Conservation (phyloP, 1,140 invertebrate species). For the Drosophila pseudoananassae region DNA sequence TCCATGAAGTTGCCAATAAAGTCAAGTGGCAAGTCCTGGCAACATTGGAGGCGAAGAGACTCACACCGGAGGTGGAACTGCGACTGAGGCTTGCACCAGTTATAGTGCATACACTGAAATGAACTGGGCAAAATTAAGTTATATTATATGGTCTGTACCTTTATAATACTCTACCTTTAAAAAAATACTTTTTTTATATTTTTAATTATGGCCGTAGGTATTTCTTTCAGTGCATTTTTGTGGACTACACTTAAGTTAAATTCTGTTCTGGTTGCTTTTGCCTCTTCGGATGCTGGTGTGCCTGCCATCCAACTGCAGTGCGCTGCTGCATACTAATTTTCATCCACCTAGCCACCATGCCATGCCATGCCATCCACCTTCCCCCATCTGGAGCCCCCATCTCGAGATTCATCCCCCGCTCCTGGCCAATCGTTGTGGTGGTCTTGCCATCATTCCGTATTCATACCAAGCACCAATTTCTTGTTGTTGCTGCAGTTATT, state of each 20-base stretch:
- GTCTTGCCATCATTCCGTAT: constrained; percentile 78
- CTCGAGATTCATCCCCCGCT: not conserved
- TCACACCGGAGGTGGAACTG: not conserved
- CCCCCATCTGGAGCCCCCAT: not conserved
- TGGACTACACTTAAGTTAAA: constrained; percentile 48
- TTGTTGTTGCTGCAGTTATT: constrained; percentile 54
- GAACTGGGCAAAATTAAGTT: not conserved
- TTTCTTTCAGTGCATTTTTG: not conserved
- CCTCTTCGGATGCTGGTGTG: constrained; percentile 19
- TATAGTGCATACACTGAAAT: constrained; percentile 38
- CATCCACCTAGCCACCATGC: constrained; percentile 18
- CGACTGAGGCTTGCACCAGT: constrained; percentile 23
- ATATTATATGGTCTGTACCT: too few species aligned
- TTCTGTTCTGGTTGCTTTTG: constrained; percentile 34
- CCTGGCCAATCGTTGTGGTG: constrained; percentile 62
- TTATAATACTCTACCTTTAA: too few species aligned
- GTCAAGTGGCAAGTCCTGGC: constrained; percentile 75
- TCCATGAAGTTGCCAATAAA: constrained; percentile 83
- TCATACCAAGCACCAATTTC: constrained; percentile 83
- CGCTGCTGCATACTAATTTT: constrained; percentile 74
- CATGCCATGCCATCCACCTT: constrained; percentile 7
- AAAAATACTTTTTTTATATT: not conserved
- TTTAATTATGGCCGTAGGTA: not conserved
- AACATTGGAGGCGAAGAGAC: constrained; percentile 6
- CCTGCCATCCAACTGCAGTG: constrained; percentile 53